Evolutionary conservation across 2,113 vertebrate genomes (phyloP).

Genomic region (Podiceps cristatus): DNA sequence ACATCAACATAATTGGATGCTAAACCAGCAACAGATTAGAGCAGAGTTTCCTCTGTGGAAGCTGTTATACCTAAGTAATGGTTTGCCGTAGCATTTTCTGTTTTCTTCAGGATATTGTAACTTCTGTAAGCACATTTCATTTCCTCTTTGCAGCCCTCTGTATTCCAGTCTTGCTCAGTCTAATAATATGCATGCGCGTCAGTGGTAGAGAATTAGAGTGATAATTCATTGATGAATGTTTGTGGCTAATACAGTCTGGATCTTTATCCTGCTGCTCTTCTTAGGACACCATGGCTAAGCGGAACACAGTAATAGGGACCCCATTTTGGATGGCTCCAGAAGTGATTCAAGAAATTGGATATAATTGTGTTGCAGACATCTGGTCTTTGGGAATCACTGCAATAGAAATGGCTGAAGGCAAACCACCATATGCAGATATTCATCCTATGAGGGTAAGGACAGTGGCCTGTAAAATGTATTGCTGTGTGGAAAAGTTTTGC

Average conservation of each 20-base stretch:
- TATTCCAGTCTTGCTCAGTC: neutral
- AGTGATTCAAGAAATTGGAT: conserved; percentile 96
- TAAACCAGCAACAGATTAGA: neutral
- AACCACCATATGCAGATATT: conserved; percentile 94
- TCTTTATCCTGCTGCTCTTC: neutral
- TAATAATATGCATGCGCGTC: neutral
- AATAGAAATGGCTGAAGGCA: conserved; percentile 97
- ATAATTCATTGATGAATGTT: neutral
- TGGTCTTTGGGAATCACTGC: conserved; percentile 96
- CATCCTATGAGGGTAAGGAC: conserved; percentile 93
- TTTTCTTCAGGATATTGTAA: neutral
- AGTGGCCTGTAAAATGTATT: neutral
- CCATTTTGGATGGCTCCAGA: conserved; percentile 99
- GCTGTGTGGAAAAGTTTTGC: neutral
- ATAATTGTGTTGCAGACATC: conserved; percentile 95
- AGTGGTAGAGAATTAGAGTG: neutral
- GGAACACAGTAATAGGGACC: conserved; percentile 95
- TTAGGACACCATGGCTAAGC: conserved; percentile 96
- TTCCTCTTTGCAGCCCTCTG: neutral
- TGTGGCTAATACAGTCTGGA: neutral
- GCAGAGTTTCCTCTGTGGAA: neutral
- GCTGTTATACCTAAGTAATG: neutral
- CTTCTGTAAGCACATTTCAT: neutral
- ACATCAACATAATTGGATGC: neutral
- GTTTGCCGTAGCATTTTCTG: neutral